Evolutionary conservation across 2,797 vertebrate species (phyloP), one percentile per base, ranked within the genome.

Genomic region (Lagodon rhomboides): DNA sequence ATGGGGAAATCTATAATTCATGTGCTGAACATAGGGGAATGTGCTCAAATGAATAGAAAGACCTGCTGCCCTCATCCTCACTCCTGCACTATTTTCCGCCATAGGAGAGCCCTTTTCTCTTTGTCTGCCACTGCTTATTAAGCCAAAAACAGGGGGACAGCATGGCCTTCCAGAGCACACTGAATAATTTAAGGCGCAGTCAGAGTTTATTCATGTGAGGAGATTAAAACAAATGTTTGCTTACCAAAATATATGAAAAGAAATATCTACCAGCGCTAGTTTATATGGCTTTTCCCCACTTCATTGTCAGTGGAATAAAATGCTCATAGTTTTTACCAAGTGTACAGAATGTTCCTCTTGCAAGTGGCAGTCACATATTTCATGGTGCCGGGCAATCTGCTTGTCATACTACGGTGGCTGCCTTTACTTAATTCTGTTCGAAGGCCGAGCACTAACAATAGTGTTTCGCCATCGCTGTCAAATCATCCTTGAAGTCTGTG

Each of bases 1-100:
- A 78, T 77, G 73, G 68, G 66, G 47, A 79, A 61, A 92, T 95
- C 86, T 89, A 94, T 94, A 93, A 94, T 94, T 95, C 89, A 95
- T 88, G 81, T 56, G 47, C 38, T 79, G 85, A 88, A 87, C 75
- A 88, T 80, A 83, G 73, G 84, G 81, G 80, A 87, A 85, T 92
- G 82, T 90, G 85, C 87, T 83, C 87, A 86, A 86, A 87, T 84
- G 83, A 87, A 89, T 58, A 85, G 76, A 85, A 75, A 76, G 79
- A 85, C 74, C 70, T 41, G 41, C 50, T 60, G 38, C 83, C 82
- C 87, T 90, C 76, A 78, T 84, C 74, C 61, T 90, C 82, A 82
- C 73, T 87, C 77, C 79, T 82, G 75, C 77, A 79, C 75, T 82
- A 77, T 89, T 87, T 89, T 89, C 82, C 84, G 84, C 58, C 73